Evolutionary conservation across 2,888 invertebrate species (phyloP), one percentile per base, ranked within the genome.

Genomic region (Caenorhabditis sp.): DNA sequence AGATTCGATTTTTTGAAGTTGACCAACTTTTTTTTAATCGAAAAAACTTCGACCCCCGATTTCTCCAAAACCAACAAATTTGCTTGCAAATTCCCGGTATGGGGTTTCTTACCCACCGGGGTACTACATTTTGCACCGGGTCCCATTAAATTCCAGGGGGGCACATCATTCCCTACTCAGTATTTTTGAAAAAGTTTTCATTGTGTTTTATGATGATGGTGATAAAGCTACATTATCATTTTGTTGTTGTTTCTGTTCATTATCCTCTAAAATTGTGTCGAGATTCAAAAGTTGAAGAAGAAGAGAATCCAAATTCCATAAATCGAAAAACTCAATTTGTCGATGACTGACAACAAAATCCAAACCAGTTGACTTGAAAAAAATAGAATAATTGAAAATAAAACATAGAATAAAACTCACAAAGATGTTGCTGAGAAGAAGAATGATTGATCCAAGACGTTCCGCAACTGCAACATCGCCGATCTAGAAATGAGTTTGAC

Each of bases 301-400:
- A 5, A 85, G 66, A 0, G 78, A 77, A 58, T 84, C 84, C 62
- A 85, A 50, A 36, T 84, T 76, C 86, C 86, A 86, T 21, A 86
- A 68, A 65, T 86, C 84, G 65, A 86, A 86, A 66, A 86, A 86
- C 53, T 84, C 82, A n/a, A 86, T 83, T 58, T 83, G 80, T 53
- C 86, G 83, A 53, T 86, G 86, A 23, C 81, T 81, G 26, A 83
- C 81, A 10, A 86, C 86, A 68, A 86, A 86, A 54, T 83, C 83
- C 21, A 79, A 75, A n/a, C 82, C 85, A n/a, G 23, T 53, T 19
- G 36, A 17, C 31, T 64, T 6, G 19, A 19, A 43, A 43, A 43
- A 43, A 12, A 43, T 5, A 43, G 14, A 17, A 17, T 66, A 24
- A 43, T 12, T 21, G 5, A 17, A 19, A 6, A 6, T 37, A 17